phyloP scores from a whole-genome alignment of 2,113 vertebrate genomes.

The Benitochromis conjunctus region DNA sequence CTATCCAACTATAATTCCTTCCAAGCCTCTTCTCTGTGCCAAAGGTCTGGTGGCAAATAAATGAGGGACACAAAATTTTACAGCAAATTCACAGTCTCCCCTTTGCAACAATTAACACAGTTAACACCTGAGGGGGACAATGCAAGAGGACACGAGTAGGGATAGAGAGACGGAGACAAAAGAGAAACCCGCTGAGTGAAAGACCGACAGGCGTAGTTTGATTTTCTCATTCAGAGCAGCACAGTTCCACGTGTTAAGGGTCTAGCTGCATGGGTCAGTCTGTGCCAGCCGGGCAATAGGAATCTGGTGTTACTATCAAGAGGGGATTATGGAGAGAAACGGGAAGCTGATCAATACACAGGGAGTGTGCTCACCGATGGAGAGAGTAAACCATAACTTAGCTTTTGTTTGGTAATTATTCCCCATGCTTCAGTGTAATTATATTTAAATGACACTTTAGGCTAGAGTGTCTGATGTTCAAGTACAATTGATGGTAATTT shows the following conservation, averaged over 20 bases:
- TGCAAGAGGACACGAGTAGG: background rate
- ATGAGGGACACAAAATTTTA: slow-evolving; percentile 43
- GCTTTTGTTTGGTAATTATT: background rate
- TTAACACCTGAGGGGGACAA: slow-evolving; percentile 10
- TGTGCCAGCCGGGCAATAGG: background rate
- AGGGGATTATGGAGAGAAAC: background rate
- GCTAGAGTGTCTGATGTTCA: background rate
- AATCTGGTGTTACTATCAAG: background rate
- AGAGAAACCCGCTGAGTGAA: background rate
- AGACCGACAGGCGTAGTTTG: background rate
- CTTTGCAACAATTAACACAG: slow-evolving; percentile 30
- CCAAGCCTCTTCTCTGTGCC: background rate
- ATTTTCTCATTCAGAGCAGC: background rate
- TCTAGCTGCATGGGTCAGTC: background rate
- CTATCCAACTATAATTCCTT: background rate
- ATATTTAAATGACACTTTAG: background rate
- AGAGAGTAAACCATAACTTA: background rate
- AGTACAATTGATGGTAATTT: background rate
- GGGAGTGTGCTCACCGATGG: background rate
- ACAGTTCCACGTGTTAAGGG: background rate
- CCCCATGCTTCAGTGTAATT: background rate
- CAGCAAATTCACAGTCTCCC: slow-evolving; percentile 34
- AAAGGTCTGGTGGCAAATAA: slow-evolving; percentile 30
- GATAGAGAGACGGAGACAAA: background rate
- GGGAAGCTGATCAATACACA: background rate